Base-by-base conservation (phyloP, 2,888 invertebrate genomes). In the Eupithecia dodoneata region DNA sequence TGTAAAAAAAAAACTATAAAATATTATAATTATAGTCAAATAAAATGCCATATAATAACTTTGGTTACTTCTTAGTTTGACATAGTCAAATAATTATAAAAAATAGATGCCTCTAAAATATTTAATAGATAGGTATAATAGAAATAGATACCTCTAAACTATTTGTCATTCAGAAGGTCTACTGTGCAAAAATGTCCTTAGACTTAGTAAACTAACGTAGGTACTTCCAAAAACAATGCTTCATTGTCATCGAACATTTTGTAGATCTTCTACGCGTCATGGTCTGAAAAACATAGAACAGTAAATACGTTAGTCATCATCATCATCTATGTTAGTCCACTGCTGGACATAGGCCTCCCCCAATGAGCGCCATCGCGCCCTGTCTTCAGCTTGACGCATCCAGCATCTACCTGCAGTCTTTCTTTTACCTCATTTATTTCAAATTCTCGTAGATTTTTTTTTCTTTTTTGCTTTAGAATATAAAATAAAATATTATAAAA, bases 281-380 rank as follows among this genome's bases (percentile, higher is more conserved):
- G 12, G 59, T 78, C 78, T 76, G 73, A 70, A 76, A 47, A 74
- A 80, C 49, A 69, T 45, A 15, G 2, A 6, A 42, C 41, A 41
- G 6, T 1, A 42, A 13, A 41, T 13, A 65, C 52, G 55, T 55
- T 15, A n/a, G 52, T 44, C 30, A 30, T 30, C 30, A 30, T 30
- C 30, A 30, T 30, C 30, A 30, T 30, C 30, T 30, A 30, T 30
- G 30, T 30, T 30, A 30, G 30, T 30, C 30, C 30, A 30, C 30
- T 1, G 30, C 30, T 30, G 30, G 30, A 30, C 30, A 30, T 30
- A 30, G 30, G 30, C 30, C 30, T 30, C 30, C 30, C 30, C 30
- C 30, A 30, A 30, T 30, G 30, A 30, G 30, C 30, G 30, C 30
- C 30, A 30, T 30, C 30, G 30, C 30, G 30, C 30, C 30, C 30